A percentile compares a stretch with the other conserved stretches of the same genome.
Conservation (phyloP, 1,140 invertebrate genomes). For the Leguminivora glycinivorella region DNA sequence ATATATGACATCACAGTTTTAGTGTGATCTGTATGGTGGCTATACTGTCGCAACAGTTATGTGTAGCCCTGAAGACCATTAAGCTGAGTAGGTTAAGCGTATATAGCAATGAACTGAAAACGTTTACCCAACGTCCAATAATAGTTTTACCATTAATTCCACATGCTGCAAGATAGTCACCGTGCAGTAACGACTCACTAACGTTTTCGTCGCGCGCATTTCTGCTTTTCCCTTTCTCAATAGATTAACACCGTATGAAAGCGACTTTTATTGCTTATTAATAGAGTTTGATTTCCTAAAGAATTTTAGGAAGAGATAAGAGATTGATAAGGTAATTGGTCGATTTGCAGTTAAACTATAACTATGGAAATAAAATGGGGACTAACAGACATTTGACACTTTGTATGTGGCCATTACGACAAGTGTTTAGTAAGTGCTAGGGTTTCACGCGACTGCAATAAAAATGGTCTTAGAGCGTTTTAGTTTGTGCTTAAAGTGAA, state of each 20-base stretch:
- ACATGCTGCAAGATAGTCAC: conserved; percentile 9
- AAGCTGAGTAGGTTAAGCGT: neutral
- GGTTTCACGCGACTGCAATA: neutral
- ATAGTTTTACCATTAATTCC: conserved; percentile 2
- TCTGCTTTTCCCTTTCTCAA: neutral
- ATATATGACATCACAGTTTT: too few relatives aligned
- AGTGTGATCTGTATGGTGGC: too few relatives aligned
- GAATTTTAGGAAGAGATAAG: neutral
- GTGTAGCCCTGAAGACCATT: too few relatives aligned
- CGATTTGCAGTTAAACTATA: conserved; percentile 7
- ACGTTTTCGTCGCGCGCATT: conserved; percentile 9
- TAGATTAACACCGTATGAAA: neutral
- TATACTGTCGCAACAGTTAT: too few relatives aligned
- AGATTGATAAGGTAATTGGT: neutral
- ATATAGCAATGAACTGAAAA: neutral
- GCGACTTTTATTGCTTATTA: neutral
- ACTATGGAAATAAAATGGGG: neutral
- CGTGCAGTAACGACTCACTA: conserved; percentile 12
- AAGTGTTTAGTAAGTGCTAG: neutral
- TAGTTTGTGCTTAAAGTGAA: neutral
- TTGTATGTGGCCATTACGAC: conserved; percentile 1
- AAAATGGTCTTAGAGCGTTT: neutral
- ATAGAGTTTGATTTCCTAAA: neutral
- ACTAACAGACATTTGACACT: conserved; percentile 10
- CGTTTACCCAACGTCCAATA: neutral